A percentile compares a stretch with the other conserved stretches of the same genome.
phyloP scores from a whole-genome alignment of 2,797 vertebrate species.

The Poecile montanus region DNA sequence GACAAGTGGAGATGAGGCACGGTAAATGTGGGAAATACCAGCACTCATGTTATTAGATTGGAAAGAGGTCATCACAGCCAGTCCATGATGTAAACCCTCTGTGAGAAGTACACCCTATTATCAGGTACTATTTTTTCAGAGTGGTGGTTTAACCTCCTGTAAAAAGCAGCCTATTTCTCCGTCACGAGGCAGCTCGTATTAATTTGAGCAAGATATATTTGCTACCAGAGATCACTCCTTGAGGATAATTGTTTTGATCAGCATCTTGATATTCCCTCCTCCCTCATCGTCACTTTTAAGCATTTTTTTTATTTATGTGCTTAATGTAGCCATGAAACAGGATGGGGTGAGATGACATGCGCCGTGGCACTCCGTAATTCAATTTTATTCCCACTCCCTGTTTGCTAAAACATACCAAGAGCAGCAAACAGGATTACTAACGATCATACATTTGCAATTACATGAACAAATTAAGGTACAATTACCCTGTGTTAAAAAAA shows the following conservation, averaged over 20 bases:
- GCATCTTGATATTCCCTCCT: constrained; percentile 32
- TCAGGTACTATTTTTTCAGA: not conserved
- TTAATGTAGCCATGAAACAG: constrained; percentile 47
- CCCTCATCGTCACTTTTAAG: not conserved
- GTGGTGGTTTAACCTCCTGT: not conserved
- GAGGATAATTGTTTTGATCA: constrained; percentile 45
- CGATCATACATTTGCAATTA: constrained; percentile 73
- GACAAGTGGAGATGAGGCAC: not conserved
- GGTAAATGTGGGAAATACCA: not conserved
- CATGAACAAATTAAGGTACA: constrained; percentile 74
- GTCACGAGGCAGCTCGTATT: not conserved
- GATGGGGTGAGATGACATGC: constrained; percentile 30
- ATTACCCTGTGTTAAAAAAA: constrained; percentile 70
- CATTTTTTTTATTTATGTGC: constrained; percentile 40
- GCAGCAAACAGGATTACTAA: constrained; percentile 71
- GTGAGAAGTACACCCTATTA: not conserved
- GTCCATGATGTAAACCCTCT: not conserved
- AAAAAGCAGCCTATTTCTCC: not conserved
- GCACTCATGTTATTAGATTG: not conserved
- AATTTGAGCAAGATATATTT: constrained; percentile 50
- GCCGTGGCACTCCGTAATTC: constrained; percentile 44
- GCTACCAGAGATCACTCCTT: not conserved
- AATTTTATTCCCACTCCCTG: constrained; percentile 66
- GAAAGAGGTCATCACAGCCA: not conserved
- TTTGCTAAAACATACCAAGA: constrained; percentile 64